Base-by-base conservation (phyloP, 2,797 vertebrate genomes). In the Phrynocephalus vlangalii region DNA sequence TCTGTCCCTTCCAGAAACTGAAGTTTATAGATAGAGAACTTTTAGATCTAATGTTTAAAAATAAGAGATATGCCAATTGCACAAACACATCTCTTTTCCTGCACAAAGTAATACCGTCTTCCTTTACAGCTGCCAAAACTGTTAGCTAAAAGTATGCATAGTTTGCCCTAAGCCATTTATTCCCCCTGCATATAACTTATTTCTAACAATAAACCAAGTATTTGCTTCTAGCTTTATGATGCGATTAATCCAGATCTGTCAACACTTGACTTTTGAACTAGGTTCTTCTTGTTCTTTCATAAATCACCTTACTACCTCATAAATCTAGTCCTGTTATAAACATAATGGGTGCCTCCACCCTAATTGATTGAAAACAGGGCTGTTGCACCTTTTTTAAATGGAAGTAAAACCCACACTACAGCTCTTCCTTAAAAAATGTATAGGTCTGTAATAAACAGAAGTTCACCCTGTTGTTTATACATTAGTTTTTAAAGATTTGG, bases 171-270 rank as follows among this genome's bases (percentile, higher is more conserved):
- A 50, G 38, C 22, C 28, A 30, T 10, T 28, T 6, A 9, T 26
- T 6, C 1, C 18, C 50, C 22, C n/a, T 13, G 22, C 7, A 6
- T 38, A 48, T 33, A 28, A 79, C 13, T 85, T 33, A 78, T 52
- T 83, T 78, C 50, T 28, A 84, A 66, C 26, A 70, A 78, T 38
- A 83, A 83, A 30, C 63, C 66, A 78, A 26, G 5, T 20, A 60
- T 68, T 66, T 77, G 22, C 5, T 1, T n/a, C 73, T 30, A 56
- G 3, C 9, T 78, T 83, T 56, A 83, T 60, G 50, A 38, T 48
- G 50, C 83, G 79, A 88, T 84, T 79, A 84, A 77, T 83, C 76
- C 60, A 79, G 48, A 60, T 83, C 77, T 83, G 81, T 83, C 81
- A 87, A 33, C 33, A 71, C 28, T 20, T 66, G 56, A 33, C 13